These are phyloP conservation scores for Calcarius lapponicus DNA, from an alignment of 2,797 vertebrate species.

Conservation along the genomic window DNA sequence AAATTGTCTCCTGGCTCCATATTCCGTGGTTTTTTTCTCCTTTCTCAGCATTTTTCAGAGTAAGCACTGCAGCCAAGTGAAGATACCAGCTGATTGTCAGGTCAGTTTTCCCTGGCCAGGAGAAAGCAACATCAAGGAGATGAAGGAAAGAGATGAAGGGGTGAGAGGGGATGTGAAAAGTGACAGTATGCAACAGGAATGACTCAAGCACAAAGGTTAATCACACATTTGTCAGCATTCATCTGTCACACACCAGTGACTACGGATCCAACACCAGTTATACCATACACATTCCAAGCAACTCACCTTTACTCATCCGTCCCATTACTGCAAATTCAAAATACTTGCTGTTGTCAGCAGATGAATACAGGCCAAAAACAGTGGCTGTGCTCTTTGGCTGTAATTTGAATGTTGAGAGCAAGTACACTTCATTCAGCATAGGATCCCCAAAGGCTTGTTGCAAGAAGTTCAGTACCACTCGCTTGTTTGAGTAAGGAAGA, in stretches of 20 bases:
- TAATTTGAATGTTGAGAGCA: constrained; percentile 89
- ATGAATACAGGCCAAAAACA: constrained; percentile 88
- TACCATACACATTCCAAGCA: neutral
- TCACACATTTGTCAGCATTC: neutral
- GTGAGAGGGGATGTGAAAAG: neutral
- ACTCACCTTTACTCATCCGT: constrained; percentile 92
- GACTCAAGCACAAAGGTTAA: neutral
- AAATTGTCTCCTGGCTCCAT: neutral
- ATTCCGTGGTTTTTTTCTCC: neutral
- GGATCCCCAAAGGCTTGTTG: constrained; percentile 86
- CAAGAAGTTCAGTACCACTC: constrained; percentile 81
- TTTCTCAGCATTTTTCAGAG: neutral
- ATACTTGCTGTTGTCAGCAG: constrained; percentile 91
- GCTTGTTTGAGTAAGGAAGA: constrained; percentile 87
- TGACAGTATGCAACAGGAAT: neutral
- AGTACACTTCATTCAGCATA: constrained; percentile 85
- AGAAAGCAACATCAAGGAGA: neutral
- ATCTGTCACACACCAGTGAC: neutral
- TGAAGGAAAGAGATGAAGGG: neutral
- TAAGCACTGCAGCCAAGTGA: neutral
- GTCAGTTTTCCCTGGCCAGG: neutral
- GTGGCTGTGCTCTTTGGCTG: constrained; percentile 81
- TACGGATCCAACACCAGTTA: neutral
- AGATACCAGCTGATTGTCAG: neutral
- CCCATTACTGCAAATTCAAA: constrained; percentile 96